Base-by-base conservation (phyloP, 2,113 vertebrate genomes). In the Nibea albiflora region DNA sequence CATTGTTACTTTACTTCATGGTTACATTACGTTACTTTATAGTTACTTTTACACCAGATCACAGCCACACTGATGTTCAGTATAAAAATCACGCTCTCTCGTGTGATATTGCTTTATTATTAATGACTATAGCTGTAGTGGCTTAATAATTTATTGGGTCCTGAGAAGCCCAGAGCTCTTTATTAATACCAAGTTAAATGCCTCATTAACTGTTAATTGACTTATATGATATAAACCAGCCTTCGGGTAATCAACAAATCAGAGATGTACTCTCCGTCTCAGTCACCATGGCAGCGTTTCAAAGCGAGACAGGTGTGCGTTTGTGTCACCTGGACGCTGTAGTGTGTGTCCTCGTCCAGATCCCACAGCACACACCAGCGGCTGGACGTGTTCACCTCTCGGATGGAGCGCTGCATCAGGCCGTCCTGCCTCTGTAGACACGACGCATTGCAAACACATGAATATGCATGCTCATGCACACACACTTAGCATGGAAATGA, bases 331-430 rank as follows among this genome's bases (percentile, higher is more conserved):
- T 99, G 97, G 83, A 99, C 96, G 3, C 97, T 95, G 90, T 99
- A 99, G 89, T 98, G 97, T 0, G 96, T 98, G 79, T 98, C 96
- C 90, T 99, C 98, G 0, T 97, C 97, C 94, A 98, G 91, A 86
- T 98, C 97, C 97, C 98, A 99, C 53, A 99, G 95, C 80, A 98
- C 96, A 26, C 98, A 99, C 92, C 97, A 96, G 19, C 94, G 95
- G 66, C 96, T 99, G 64, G 97, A 98, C 5, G 98, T 98, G 93
- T 99, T 99, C 91, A 98, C 98, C 92, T 99, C 98, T 11, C 98
- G 94, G 92, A 99, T 99, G 88, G 97, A 98, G 76, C 98, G 95
- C 90, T 98, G 97, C 95, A 98, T 97, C 42, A 97, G 95, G 11
- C 98, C 97, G 0, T 98, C 98, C 83, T 98, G 98, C 79, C 98